A percentile compares a stretch with the other conserved stretches of the same genome.
Evolutionary conservation across 2,113 vertebrate genomes (phyloP).

Genomic region (Furnarius figulus): DNA sequence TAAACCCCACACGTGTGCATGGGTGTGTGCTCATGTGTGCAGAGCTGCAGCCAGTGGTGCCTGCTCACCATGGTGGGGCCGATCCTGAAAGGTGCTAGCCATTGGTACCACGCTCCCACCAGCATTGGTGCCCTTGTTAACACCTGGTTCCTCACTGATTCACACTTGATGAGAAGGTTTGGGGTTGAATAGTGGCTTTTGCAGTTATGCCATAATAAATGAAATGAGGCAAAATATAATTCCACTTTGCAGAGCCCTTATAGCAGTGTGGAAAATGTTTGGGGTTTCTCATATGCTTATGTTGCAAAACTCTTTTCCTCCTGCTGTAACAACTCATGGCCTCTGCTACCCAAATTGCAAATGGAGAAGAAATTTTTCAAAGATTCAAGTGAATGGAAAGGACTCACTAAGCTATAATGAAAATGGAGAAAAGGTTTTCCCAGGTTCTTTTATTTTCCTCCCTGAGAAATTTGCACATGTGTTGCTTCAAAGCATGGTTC

Average conservation of each 20-base stretch:
- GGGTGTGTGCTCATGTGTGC: fast-evolving
- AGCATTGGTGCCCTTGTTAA: fast-evolving
- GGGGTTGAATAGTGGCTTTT: not conserved
- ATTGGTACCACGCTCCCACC: fast-evolving
- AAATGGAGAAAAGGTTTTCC: not conserved
- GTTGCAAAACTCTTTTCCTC: not conserved
- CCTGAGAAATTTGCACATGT: not conserved
- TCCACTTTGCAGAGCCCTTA: not conserved
- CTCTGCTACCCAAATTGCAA: not conserved
- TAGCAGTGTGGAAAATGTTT: not conserved
- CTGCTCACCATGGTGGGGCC: not conserved
- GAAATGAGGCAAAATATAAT: not conserved
- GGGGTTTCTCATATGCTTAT: not conserved
- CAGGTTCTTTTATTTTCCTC: not conserved
- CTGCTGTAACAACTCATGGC: not conserved
- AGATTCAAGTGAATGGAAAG: not conserved
- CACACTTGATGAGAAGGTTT: fast-evolving
- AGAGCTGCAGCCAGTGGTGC: not conserved
- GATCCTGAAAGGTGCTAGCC: not conserved
- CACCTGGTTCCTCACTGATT: fast-evolving
- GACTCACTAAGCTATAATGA: not conserved
- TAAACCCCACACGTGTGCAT: fast-evolving
- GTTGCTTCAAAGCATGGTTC: not conserved
- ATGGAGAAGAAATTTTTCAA: not conserved
- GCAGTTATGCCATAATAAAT: not conserved